Evolutionary conservation across 2,797 vertebrate species (phyloP), one percentile per base, ranked within the genome.

Genomic region (Phrynocephalus guinanensis): DNA sequence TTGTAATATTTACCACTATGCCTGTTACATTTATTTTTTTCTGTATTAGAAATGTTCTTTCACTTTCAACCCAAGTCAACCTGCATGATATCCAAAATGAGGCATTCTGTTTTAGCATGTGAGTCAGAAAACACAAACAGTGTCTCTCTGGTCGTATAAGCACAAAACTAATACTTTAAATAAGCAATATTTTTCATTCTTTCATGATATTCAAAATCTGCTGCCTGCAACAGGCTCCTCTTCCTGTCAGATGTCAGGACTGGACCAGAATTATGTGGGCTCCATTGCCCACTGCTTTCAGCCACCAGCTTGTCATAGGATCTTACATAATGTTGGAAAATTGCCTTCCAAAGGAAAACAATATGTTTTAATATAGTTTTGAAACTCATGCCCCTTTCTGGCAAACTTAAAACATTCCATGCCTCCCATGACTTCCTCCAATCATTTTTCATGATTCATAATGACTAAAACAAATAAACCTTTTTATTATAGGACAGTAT

Each of bases 1-100:
- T 24, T 50, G 15, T 88, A 38, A 72, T 66, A 72, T 84, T 84
- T 79, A 38, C 76, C 76, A 79, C 30, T 73, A 79, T 50, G 38
- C 20, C 82, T 79, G 63, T 52, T 68, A 63, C 56, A 77, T 56
- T 48, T 44, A 44, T 44, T 44, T 44, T 44, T 44, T 44, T 44
- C 38, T 44, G 3, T 44, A 44, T 44, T 5, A 44, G 38, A 44
- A 44, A 44, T 44, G 38, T 24, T 30, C 26, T 60, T 20, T 63
- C 16, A 11, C 52, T 79, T 52, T 71, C 24, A 44, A 44, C 38
- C 38, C 38, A 44, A 44, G 38, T 44, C 38, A 44, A 44, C 38
- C 38, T 4, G 38, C 38, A 44, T 44, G 38, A 44, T 44, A 44
- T 44, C 38, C 38, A 33, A 6, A 16, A 2, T 16, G 71, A n/a